phyloP scores from a whole-genome alignment of 2,888 invertebrate species.

The Acleris literana region DNA sequence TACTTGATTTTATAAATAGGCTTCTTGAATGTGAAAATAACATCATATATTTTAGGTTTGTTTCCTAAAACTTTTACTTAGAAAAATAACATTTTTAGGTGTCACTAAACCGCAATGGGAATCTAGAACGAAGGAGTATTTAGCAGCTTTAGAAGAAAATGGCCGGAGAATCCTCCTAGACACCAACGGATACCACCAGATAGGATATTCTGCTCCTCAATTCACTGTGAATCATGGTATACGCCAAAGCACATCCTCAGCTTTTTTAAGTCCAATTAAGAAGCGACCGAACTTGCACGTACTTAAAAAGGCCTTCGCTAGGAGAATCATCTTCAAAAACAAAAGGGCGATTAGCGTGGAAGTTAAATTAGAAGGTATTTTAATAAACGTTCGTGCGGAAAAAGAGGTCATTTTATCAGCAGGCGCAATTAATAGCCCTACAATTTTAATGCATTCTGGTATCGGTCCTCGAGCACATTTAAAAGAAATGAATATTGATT shows the following conservation, averaged over 20 bases:
- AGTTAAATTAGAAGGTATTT: conserved; percentile 19
- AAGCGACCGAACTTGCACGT: conserved; percentile 23
- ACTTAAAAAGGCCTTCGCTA: conserved; percentile 15
- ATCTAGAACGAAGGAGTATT: neutral
- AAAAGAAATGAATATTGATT: conserved; percentile 13
- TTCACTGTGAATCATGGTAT: conserved; percentile 21
- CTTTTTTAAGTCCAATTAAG: conserved; percentile 28
- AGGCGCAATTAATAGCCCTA: conserved; percentile 27
- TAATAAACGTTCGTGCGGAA: conserved; percentile 9
- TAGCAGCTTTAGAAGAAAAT: neutral
- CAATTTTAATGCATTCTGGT: conserved; percentile 34
- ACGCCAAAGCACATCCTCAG: conserved; percentile 31
- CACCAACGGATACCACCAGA: conserved; percentile 28
- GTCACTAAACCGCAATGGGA: conserved; percentile 13
- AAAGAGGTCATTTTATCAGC: conserved; percentile 35
- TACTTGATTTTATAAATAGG: no score
- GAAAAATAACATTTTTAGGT: conserved; percentile 1
- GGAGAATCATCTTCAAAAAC: conserved; percentile 25
- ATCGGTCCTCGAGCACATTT: conserved; percentile 32
- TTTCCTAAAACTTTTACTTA: no score
- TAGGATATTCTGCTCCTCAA: conserved; percentile 29
- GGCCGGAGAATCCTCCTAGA: neutral
- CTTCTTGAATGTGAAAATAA: no score
- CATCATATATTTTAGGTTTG: no score
- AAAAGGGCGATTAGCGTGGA: conserved; percentile 27